A percentile compares a stretch with the other conserved stretches of the same genome.
phyloP scores from a whole-genome alignment of 2,113 vertebrate species.

The Synchiropus splendidus region DNA sequence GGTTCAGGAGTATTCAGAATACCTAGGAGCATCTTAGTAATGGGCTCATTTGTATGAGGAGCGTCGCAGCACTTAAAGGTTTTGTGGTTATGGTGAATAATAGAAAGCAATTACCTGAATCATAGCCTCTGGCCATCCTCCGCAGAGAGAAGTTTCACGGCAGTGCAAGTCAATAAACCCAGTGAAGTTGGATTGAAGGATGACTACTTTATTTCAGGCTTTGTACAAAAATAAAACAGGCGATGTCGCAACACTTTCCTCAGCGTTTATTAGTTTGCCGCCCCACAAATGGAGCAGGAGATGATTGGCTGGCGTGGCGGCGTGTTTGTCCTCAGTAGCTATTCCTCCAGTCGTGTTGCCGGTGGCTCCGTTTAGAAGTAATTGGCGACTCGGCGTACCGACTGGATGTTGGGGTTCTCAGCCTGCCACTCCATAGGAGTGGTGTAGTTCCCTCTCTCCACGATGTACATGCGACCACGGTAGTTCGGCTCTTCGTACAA shows the following conservation, averaged over 20 bases:
- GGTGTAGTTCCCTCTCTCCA: constrained; percentile 79
- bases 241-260: constrained; percentile 27
- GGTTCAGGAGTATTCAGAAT: constrained; percentile 10
- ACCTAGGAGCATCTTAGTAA: constrained; percentile 18
- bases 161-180: not conserved
- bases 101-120: constrained; percentile 34
- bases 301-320: constrained; percentile 5
- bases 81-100: constrained; percentile 11
- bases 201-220: constrained; percentile 41
- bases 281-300: constrained; percentile 9
- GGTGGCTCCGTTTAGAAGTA: constrained; percentile 66
- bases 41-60: constrained; percentile 31
- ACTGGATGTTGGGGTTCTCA: constrained; percentile 77
- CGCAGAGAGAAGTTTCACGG: constrained; percentile 3
- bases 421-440: constrained; percentile 76
- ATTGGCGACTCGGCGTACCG: constrained; percentile 79
- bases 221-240: constrained; percentile 45
- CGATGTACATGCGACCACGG: constrained; percentile 82
- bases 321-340: not conserved
- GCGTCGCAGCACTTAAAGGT: constrained; percentile 23
- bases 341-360: constrained; percentile 11
- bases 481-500: constrained; percentile 89
- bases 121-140: constrained; percentile 15
- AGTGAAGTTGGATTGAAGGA: constrained; percentile 16
- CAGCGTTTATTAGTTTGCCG: constrained; percentile 41